Percentiles rank a stretch among this genome's conserved stretches.
Conservation (phyloP, 2,113 vertebrate species). For the Ptychochromis oligacanthus region DNA sequence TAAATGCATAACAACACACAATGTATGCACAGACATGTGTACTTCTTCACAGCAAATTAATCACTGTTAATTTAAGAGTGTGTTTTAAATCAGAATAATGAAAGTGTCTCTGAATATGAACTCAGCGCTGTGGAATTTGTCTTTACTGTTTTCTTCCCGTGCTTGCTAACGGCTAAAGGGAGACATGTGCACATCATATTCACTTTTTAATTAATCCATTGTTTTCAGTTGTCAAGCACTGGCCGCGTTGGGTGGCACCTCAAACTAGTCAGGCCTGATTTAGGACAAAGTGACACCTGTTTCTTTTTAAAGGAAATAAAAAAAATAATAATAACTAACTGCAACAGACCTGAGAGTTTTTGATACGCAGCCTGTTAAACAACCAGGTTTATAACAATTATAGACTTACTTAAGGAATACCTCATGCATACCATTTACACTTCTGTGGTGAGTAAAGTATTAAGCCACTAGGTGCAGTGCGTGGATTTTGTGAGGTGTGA, state of each 20-base stretch:
- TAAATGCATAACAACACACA: neutral
- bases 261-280: slow-evolving; percentile 24
- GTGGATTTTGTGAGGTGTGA: neutral
- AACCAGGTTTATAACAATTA: neutral
- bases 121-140: neutral
- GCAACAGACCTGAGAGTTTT: neutral
- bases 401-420: neutral
- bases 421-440: neutral
- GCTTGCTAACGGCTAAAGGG: neutral
- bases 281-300: slow-evolving; percentile 37
- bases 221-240: neutral
- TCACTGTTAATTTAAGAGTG: neutral
- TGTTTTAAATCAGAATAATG: slow-evolving; percentile 3
- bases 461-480: neutral
- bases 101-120: neutral
- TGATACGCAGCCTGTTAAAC: neutral
- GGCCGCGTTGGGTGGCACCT: neutral
- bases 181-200: neutral
- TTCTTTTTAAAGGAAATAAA: neutral
- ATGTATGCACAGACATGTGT: neutral
- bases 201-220: neutral
- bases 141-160: neutral
- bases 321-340: neutral
- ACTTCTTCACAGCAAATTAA: neutral
- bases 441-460: neutral